These are phyloP conservation scores for Vultur gryphus DNA, from an alignment of 2,797 vertebrate species.

Conservation along the genomic window DNA sequence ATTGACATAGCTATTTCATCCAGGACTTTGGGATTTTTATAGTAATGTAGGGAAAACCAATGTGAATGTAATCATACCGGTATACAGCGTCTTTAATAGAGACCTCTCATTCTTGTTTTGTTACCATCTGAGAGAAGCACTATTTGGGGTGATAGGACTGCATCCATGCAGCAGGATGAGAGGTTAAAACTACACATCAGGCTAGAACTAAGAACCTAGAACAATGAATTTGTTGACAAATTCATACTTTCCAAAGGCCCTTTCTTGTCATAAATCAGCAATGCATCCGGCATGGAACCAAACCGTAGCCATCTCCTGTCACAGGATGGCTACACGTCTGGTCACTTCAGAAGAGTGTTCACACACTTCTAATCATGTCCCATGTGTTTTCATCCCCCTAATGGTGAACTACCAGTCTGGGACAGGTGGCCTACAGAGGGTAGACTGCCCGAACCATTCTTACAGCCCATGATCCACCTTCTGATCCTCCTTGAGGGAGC, in stretches of 20 bases:
- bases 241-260: background rate
- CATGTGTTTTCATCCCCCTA: background rate
- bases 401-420: background rate
- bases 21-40: background rate
- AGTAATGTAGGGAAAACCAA: background rate
- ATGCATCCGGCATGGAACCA: background rate
- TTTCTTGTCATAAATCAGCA: background rate
- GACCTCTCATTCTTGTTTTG: background rate
- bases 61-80: background rate
- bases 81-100: background rate
- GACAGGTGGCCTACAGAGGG: background rate
- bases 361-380: background rate
- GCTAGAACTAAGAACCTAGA: background rate
- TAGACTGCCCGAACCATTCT: background rate
- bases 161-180: background rate
- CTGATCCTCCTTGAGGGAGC: background rate
- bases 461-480: background rate
- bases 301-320: background rate
- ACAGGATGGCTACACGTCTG: fast-evolving
- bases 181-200: background rate
- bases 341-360: background rate
- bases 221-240: background rate
- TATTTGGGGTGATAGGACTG: background rate
- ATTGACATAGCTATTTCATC: background rate
- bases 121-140: background rate